These are phyloP conservation scores for Varanus komodoensis DNA, from an alignment of 2,113 vertebrate genomes.

Conservation along the genomic window DNA sequence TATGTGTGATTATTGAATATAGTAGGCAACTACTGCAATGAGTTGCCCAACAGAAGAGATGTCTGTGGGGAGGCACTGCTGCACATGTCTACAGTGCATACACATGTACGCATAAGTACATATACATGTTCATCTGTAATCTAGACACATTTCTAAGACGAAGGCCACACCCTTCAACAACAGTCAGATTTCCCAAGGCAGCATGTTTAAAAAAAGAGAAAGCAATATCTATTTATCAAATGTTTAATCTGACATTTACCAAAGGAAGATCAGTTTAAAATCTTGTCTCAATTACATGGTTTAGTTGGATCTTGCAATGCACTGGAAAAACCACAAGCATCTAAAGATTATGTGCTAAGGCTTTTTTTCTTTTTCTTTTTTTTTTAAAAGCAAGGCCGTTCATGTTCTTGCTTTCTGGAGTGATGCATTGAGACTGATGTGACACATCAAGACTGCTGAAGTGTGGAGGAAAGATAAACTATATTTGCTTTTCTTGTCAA, in stretches of 20 bases:
- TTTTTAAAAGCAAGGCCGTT: slow-evolving; percentile 31
- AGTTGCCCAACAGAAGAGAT: neutral
- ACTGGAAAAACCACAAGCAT: slow-evolving; percentile 7
- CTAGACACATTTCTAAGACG: neutral
- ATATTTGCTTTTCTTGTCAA: slow-evolving; percentile 63
- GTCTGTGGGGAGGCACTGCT: too few relatives aligned
- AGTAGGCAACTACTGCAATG: neutral
- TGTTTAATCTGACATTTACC: slow-evolving; percentile 14
- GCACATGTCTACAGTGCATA: too few relatives aligned
- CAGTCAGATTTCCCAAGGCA: neutral
- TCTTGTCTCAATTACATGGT: neutral
- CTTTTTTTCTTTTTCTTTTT: neutral
- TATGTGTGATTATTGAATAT: neutral
- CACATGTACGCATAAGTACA: too few relatives aligned
- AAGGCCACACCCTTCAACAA: neutral
- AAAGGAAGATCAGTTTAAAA: slow-evolving; percentile 16
- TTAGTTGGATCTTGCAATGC: slow-evolving; percentile 14
- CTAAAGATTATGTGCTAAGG: slow-evolving; percentile 17
- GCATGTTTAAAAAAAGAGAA: neutral
- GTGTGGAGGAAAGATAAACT: slow-evolving; percentile 63
- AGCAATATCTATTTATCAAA: neutral
- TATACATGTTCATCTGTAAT: too few relatives aligned
- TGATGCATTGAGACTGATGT: slow-evolving; percentile 62
- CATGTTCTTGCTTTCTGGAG: slow-evolving; percentile 56
- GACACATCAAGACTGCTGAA: slow-evolving; percentile 68